phyloP scores from a whole-genome alignment of 2,113 vertebrate genomes.

The Caretta caretta region DNA sequence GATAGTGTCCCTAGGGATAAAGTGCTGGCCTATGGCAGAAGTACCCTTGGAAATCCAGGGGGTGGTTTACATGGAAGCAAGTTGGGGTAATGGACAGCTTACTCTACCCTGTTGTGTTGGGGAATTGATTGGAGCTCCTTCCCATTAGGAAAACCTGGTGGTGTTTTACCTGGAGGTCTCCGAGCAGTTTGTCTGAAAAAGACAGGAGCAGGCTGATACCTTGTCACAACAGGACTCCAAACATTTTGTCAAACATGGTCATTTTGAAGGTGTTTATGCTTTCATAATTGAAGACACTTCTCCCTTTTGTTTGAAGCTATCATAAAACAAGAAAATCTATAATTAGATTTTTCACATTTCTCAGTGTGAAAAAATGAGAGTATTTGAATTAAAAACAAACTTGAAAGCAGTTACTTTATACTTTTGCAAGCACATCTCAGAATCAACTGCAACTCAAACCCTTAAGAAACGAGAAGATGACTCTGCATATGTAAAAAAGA shows the following conservation, averaged over 20 bases:
- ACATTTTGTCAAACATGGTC: fast-evolving
- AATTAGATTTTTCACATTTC: not conserved
- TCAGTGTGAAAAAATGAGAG: fast-evolving
- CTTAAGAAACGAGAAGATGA: constrained; percentile 64
- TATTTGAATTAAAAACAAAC: not conserved
- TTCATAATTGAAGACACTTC: not conserved
- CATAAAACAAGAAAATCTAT: not conserved
- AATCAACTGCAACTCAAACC: constrained; percentile 26
- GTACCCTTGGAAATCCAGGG: not conserved
- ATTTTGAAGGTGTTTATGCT: not conserved
- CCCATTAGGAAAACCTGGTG: not conserved
- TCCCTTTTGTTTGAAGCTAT: not conserved
- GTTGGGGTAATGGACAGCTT: not conserved
- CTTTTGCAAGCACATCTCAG: constrained; percentile 19
- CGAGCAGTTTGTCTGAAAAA: not conserved
- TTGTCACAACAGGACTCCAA: not conserved
- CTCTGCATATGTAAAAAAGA: constrained; percentile 52
- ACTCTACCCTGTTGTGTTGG: not conserved
- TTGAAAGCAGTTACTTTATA: not conserved
- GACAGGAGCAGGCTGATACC: not conserved
- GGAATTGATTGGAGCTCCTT: not conserved
- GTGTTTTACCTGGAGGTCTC: not conserved
- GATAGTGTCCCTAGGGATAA: not conserved
- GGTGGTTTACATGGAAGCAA: not conserved
- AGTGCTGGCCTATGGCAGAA: not conserved